Conservation (phyloP, 2,113 vertebrate species). For the zebrafish (Danio rerio) region GRCz12tu NC_133177.1:62424001-62424500, state of each 20-base stretch:
- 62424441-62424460: not conserved
- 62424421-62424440: not conserved
- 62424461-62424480: too few relatives aligned
- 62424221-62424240: slow-evolving; percentile 9
- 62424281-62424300: slow-evolving; percentile 57
- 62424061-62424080: too few relatives aligned
- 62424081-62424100: too few relatives aligned
- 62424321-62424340: slow-evolving; percentile 65
- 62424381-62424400: not conserved
- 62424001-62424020: not conserved
- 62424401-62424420: too few relatives aligned
- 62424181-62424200: not conserved
- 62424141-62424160: slow-evolving; percentile 5
- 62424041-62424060: not conserved
- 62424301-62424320: slow-evolving; percentile 49
- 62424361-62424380: slow-evolving; percentile 59
- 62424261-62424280: not conserved
- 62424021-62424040: not conserved
- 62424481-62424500: not conserved
- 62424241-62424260: slow-evolving; percentile 9
- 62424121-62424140: not conserved
- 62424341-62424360: slow-evolving; percentile 58
- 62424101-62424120: not conserved
- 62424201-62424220: slow-evolving; percentile 2
- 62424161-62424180: not conserved